Percentiles rank a stretch among this genome's conserved stretches.
Evolutionary conservation across 2,113 vertebrate genomes (phyloP).

Genomic region (Bostrychus sinensis): DNA sequence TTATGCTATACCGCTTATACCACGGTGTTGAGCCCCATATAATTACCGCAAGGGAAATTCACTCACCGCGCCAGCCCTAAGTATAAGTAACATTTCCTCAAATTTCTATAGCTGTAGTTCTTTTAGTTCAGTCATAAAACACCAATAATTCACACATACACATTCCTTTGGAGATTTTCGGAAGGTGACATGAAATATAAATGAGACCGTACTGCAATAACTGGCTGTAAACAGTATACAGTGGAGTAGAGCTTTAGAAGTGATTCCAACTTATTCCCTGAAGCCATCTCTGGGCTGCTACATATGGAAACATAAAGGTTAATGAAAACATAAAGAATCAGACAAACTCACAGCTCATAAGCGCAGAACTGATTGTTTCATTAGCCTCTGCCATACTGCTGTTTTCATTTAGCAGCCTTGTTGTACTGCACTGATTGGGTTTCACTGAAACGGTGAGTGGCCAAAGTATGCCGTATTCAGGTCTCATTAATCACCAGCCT

Average conservation of each 20-base stretch:
- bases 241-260: not conserved
- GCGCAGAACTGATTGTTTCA: conserved; percentile 31
- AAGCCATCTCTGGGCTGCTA: conserved; percentile 11
- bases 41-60: too few relatives aligned
- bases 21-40: too few relatives aligned
- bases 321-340: conserved; percentile 34
- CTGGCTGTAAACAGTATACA: not conserved
- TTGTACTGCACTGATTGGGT: conserved; percentile 26
- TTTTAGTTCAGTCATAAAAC: not conserved
- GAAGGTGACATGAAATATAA: conserved; percentile 1
- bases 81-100: too few relatives aligned
- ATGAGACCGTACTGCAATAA: not conserved
- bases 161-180: not conserved
- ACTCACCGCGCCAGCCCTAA: too few relatives aligned
- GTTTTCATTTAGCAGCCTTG: conserved; percentile 39
- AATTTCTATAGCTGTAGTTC: not conserved
- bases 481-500: conserved; percentile 42
- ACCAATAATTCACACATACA: not conserved
- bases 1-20: too few relatives aligned
- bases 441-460: conserved; percentile 25
- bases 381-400: conserved; percentile 40
- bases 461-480: conserved; percentile 52
- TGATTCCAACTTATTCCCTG: conserved; percentile 13
- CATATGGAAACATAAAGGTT: conserved; percentile 22
- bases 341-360: conserved; percentile 23